phyloP scores from a whole-genome alignment of 2,113 vertebrate genomes.

The Gymnobelideus leadbeateri region DNA sequence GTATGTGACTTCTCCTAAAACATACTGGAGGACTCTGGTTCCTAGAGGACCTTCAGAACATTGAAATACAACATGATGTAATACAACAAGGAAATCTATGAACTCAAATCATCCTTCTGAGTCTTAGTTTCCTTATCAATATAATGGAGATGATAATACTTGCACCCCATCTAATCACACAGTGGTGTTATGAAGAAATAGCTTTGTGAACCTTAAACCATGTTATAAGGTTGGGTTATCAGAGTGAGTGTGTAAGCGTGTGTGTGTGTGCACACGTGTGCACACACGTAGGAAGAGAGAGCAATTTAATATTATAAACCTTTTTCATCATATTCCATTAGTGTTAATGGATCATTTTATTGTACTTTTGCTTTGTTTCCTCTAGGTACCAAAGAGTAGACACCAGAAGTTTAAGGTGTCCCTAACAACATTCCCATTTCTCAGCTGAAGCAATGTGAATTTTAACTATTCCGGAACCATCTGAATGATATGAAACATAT shows the following conservation, averaged over 20 bases:
- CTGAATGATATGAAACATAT: slow-evolving; percentile 27
- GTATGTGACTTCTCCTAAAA: neutral
- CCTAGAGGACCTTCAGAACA: neutral
- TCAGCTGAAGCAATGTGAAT: slow-evolving; percentile 38
- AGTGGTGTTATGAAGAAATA: neutral
- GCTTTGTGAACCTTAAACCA: neutral
- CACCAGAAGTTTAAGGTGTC: slow-evolving; percentile 20
- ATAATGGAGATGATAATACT: neutral
- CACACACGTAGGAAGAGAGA: neutral
- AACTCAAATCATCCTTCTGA: neutral
- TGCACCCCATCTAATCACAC: neutral
- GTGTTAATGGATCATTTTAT: slow-evolving; percentile 44
- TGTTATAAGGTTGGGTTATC: neutral
- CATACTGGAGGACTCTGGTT: neutral
- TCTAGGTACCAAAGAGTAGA: slow-evolving; percentile 54
- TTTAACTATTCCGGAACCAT: slow-evolving; percentile 53
- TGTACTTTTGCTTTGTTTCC: slow-evolving; percentile 62
- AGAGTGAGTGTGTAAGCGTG: no score
- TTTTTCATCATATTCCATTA: slow-evolving; percentile 26
- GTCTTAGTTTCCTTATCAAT: neutral
- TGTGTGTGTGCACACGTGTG: no score
- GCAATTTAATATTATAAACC: neutral
- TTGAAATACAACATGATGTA: neutral
- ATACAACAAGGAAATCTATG: neutral
- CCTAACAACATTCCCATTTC: slow-evolving; percentile 52